Conservation (phyloP, 1,140 invertebrate genomes). For the Diploscapter pachys region DNA sequence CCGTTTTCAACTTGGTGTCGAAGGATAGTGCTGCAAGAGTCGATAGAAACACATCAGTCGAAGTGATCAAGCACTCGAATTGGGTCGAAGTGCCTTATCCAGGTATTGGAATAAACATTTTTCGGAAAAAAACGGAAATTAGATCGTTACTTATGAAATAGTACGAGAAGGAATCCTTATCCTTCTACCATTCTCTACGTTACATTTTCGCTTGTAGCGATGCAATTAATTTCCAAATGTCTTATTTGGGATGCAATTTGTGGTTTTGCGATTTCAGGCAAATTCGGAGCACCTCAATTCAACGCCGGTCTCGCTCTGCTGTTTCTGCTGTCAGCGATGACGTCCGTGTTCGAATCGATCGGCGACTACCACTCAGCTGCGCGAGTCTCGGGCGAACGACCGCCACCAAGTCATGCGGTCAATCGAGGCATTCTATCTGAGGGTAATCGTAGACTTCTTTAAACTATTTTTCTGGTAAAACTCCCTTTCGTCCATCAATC, state of each 20-base stretch:
- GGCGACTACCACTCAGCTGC: conserved; percentile 62
- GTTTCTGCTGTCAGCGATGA: conserved; percentile 59
- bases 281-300: conserved; percentile 60
- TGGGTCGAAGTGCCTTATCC: conserved; percentile 53
- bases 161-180: no score
- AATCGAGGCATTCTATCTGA: conserved; percentile 58
- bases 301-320: conserved; percentile 58
- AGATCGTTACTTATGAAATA: no score
- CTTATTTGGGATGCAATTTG: neutral
- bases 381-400: conserved; percentile 52
- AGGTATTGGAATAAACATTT: conserved; percentile 28
- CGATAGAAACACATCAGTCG: conserved; percentile 47
- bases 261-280: conserved; percentile 46
- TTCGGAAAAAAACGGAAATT: no score
- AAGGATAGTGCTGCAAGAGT: conserved; percentile 48
- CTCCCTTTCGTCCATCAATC: no score
- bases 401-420: conserved; percentile 61
- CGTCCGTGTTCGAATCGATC: conserved; percentile 61
- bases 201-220: no score
- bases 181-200: no score
- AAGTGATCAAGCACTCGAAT: conserved; percentile 43
- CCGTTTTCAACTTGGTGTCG: conserved; percentile 43
- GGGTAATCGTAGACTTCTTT: conserved; percentile 16
- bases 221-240: no score
- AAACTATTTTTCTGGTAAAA: no score